Percentiles rank a stretch among this genome's conserved stretches.
Conservation (phyloP, 2,113 vertebrate genomes). For the Pterocles orientalis region DNA sequence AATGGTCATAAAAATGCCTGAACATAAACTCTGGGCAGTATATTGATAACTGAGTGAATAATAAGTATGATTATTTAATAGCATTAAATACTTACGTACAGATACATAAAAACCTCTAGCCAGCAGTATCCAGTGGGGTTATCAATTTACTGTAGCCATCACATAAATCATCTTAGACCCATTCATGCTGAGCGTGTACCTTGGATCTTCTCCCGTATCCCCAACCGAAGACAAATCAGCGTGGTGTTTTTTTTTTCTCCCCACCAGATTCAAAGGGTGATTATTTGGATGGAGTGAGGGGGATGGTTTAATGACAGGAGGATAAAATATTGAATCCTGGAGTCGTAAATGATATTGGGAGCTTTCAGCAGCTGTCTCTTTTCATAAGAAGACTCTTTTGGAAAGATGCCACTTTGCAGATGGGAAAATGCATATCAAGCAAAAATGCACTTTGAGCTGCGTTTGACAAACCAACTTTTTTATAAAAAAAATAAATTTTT, state of each 20-base stretch:
- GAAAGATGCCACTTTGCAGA: neutral
- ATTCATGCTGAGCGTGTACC: neutral
- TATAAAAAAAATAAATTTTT: neutral
- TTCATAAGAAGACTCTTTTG: neutral
- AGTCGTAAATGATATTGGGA: neutral
- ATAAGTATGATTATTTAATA: neutral
- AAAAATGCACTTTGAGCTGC: neutral
- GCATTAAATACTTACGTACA: neutral
- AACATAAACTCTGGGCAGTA: neutral
- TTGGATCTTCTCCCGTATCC: neutral
- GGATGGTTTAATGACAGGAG: neutral
- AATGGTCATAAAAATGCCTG: neutral
- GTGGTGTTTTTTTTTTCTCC: neutral
- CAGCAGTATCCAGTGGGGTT: neutral
- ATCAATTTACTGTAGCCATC: neutral
- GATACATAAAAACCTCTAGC: neutral
- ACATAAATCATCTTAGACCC: neutral
- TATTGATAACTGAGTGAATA: neutral
- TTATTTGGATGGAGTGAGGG: neutral
- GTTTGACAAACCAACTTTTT: neutral
- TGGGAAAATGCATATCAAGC: neutral
- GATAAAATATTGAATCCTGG: neutral
- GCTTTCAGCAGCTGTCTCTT: slow-evolving; percentile 18
- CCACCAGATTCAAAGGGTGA: neutral
- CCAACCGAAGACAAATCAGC: neutral